Evolutionary conservation across 1,140 invertebrate species (phyloP), one percentile per base, ranked within the genome.

Genomic region (Mycetomoellerius zeteki): DNA sequence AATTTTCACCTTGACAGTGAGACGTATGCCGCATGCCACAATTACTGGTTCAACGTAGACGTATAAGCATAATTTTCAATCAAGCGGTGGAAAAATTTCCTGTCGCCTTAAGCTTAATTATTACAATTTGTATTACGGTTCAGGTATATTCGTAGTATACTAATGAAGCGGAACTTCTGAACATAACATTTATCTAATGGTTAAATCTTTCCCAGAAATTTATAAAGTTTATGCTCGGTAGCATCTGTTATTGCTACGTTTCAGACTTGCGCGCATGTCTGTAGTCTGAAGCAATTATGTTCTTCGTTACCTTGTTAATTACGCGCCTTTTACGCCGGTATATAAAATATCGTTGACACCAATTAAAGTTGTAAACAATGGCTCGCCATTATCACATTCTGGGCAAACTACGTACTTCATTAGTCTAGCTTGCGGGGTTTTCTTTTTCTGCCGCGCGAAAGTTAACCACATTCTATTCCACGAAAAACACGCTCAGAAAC

Each of bases 111-210:
- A 65, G 67, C 54, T 75, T 75, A 84, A 84, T 84, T 75, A 75
- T 84, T 84, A 75, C 54, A 50, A 75, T 84, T 84, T 84, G 69
- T 75, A 73, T 84, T 73, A 60, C 69, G 37, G 72, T 52, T 50
- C 80, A n/a, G 54, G 54, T 47, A 67, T 54, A 60, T 30, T 60
- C 69, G 69, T n/a, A 73, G 80, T 69, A 30, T 73, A 60, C 43
- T 84, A 75, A 84, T 73, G 69, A 84, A 60, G 80, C 54, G 56
- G 43, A 50, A 84, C 54, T 75, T 75, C 27, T 43, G 19, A 73
- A 84, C 24, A n/a, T 33, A 71, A 60, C 24, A 54, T 75, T 82
- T 82, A 84, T 84, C 69, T 54, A 33, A 60, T 69, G 54, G 56
- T 47, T 84, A 60, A 84, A 73, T 75, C 69, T 75, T 37, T 21